Base-by-base conservation (phyloP, 2,888 invertebrate species). In the Lasiommata megera region DNA sequence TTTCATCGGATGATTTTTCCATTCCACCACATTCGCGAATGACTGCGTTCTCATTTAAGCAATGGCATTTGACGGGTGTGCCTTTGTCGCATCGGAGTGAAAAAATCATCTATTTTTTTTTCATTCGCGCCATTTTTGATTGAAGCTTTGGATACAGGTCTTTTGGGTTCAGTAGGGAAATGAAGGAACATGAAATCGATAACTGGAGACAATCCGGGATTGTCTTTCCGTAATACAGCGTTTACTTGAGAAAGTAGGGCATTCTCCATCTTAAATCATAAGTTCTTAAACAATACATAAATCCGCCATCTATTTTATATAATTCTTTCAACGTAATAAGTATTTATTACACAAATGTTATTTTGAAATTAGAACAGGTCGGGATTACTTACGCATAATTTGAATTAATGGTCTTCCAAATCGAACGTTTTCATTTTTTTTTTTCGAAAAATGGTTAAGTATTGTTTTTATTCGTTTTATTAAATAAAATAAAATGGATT, bases 1-100 rank as follows among this genome's bases (percentile, higher is more conserved):
- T 66, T 67, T 68, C 69, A 67, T 78, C 74, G 79, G 78, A 87
- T 87, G 87, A 87, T 85, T 88, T 88, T 89, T 88, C 88, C 89
- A 67, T 82, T 74, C 67, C 88, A 84, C 84, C 80, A 82, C 84
- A 81, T 84, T 76, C 80, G 74, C 83, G 85, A 81, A 82, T 85
- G 85, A 85, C 79, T 86, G 88, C 79, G 82, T 86, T 88, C 80
- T 87, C 88, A 87, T 87, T 87, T 86, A 75, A 81, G 87, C 88
- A 89, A 89, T 89, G 88, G 81, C 87, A 84, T 88, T 88, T 88
- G 85, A 87, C 84, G 83, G 81, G 75, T 73, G 69, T 56, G 71
- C 78, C 80, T 86, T 88, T 88, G 84, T 87, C 76, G 71, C 55
- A 60, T 70, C 66, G 69, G 63, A 72, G 72, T 67, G 71, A 74